Conservation (phyloP, 1,140 invertebrate species). For the Cyclina sinensis region DNA sequence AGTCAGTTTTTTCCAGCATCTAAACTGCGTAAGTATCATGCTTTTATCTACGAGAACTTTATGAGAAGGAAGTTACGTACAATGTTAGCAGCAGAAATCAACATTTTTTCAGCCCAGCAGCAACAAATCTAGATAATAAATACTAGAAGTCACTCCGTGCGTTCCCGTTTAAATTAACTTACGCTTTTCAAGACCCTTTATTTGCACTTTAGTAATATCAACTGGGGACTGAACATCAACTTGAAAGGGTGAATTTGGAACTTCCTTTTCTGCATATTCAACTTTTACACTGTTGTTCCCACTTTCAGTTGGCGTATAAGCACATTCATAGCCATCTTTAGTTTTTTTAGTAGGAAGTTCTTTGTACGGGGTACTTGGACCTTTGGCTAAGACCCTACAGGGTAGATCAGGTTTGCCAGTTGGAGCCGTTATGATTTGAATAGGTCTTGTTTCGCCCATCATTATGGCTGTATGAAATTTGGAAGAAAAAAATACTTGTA, state of each 20-base stretch:
- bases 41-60: slow-evolving; percentile 14
- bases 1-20: slow-evolving; percentile 25
- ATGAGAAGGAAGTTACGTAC: neutral
- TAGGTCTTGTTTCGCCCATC: slow-evolving; percentile 90
- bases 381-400: slow-evolving; percentile 87
- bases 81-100: slow-evolving; percentile 1
- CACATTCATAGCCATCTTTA: slow-evolving; percentile 92
- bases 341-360: slow-evolving; percentile 89
- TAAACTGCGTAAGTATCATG: slow-evolving; percentile 26
- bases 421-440: slow-evolving; percentile 92
- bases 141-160: neutral
- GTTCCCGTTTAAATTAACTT: slow-evolving; percentile 30
- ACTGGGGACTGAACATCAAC: slow-evolving; percentile 66
- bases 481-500: neutral
- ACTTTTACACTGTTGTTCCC: slow-evolving; percentile 88
- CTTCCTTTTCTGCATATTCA: slow-evolving; percentile 79
- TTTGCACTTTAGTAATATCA: slow-evolving; percentile 57
- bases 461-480: slow-evolving; percentile 68
- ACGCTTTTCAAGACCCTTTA: slow-evolving; percentile 63
- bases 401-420: slow-evolving; percentile 90
- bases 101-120: slow-evolving; percentile 33
- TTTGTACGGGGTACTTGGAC: slow-evolving; percentile 86
- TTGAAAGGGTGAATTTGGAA: slow-evolving; percentile 83
- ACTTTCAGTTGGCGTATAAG: slow-evolving; percentile 94
- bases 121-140: slow-evolving; percentile 26